Conservation (phyloP, 2,113 vertebrate genomes). For the Calidris pygmaea region DNA sequence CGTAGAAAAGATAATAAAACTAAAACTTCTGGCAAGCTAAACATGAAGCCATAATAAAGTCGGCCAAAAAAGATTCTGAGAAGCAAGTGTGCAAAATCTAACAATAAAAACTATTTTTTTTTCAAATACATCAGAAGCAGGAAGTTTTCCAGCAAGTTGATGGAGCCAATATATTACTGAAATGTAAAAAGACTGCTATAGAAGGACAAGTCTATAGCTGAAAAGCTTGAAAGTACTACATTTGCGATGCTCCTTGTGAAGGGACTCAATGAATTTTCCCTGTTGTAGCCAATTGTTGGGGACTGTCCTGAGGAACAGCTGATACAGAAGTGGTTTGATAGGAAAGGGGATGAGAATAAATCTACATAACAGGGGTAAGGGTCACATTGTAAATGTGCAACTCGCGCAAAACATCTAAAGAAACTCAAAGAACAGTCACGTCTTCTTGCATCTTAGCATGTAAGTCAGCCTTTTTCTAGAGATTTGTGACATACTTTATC, state of each 20-base stretch:
- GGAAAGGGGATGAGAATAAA: neutral
- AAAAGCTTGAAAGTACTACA: neutral
- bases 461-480: neutral
- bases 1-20: neutral
- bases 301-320: neutral
- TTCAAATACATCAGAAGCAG: neutral
- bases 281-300: neutral
- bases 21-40: neutral
- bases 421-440: neutral
- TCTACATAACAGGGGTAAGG: neutral
- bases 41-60: neutral
- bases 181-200: neutral
- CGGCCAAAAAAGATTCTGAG: neutral
- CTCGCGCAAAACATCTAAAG: neutral
- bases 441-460: neutral
- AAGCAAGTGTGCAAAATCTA: neutral
- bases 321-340: neutral
- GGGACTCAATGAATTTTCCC: neutral
- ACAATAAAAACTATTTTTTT: neutral
- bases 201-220: neutral
- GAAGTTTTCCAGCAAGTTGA: neutral
- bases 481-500: neutral
- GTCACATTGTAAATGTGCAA: neutral
- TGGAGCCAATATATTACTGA: neutral
- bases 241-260: neutral